Conservation (phyloP, 1,140 invertebrate genomes). For the Neodiprion pinetum region DNA sequence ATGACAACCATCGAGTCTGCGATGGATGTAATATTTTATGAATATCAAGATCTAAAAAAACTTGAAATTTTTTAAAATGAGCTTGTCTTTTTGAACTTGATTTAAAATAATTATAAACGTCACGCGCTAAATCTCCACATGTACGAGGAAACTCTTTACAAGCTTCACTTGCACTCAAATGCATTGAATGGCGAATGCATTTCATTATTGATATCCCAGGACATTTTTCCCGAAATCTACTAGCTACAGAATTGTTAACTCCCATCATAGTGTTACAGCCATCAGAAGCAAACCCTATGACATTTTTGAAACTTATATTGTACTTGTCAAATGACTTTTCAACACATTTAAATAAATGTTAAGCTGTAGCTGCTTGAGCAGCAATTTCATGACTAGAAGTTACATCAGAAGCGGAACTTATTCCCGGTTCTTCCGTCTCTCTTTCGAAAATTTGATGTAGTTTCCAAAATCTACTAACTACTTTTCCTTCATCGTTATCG, state of each 20-base stretch:
- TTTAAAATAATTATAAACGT: conserved; percentile 46
- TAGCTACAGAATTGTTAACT: conserved; percentile 42
- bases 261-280: conserved; percentile 53
- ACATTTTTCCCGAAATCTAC: conserved; percentile 18
- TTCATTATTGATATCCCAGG: conserved; percentile 21
- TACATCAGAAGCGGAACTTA: no score
- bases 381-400: not conserved
- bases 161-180: conserved; percentile 27
- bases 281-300: conserved; percentile 54
- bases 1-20: conserved; percentile 33
- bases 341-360: conserved; percentile 27
- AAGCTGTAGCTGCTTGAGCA: conserved; percentile 30
- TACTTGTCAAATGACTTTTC: conserved; percentile 32
- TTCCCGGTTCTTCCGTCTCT: no score
- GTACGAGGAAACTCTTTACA: conserved; percentile 36
- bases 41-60: conserved; percentile 25
- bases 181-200: conserved; percentile 27
- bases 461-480: conserved; percentile 32
- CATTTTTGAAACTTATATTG: conserved; percentile 44
- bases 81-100: conserved; percentile 43
- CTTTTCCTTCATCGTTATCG: conserved; percentile 16
- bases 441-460: conserved; percentile 27
- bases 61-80: conserved; percentile 33
- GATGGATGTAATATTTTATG: conserved; percentile 30
- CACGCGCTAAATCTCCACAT: conserved; percentile 43